Percentiles rank a stretch among this genome's conserved stretches.
Conservation (phyloP, 2,888 invertebrate species). For the Timema cristinae region DNA sequence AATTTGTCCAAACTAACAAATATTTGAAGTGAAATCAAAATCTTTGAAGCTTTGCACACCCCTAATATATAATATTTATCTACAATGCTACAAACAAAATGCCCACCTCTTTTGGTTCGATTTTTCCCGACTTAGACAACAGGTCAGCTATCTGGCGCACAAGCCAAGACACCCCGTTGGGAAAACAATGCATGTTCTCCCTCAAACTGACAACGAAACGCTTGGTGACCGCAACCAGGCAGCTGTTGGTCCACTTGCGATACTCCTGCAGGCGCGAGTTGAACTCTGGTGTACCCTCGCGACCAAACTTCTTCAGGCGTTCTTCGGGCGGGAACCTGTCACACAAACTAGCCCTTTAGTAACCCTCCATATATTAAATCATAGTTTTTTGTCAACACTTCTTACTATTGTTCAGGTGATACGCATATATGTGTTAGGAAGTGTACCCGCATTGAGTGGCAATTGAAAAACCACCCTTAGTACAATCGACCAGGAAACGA, state of each 20-base stretch:
- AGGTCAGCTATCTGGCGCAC: conserved; percentile 77
- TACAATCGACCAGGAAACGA: too few relatives aligned
- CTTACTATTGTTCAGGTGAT: too few relatives aligned
- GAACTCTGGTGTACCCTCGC: conserved; percentile 69
- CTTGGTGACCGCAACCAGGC: conserved; percentile 72
- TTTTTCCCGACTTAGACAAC: conserved; percentile 56
- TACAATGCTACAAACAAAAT: too few relatives aligned
- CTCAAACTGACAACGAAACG: conserved; percentile 77
- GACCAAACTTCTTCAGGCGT: conserved; percentile 70
- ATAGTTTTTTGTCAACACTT: too few relatives aligned
- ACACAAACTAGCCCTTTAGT: conserved; percentile 7
- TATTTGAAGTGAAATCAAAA: too few relatives aligned
- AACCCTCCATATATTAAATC: too few relatives aligned
- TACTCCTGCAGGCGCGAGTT: conserved; percentile 70
- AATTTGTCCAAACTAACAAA: too few relatives aligned
- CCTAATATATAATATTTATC: too few relatives aligned
- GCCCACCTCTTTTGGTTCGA: conserved; percentile 52
- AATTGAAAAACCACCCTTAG: too few relatives aligned
- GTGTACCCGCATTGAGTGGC: too few relatives aligned
- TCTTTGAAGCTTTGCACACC: too few relatives aligned
- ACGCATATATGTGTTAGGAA: too few relatives aligned
- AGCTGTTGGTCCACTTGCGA: conserved; percentile 72
- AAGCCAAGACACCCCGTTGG: conserved; percentile 84
- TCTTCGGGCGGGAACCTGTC: conserved; percentile 53
- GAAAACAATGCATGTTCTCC: conserved; percentile 86